Evolutionary conservation across 2,797 vertebrate genomes (phyloP), one percentile per base, ranked within the genome.

Genomic region (Coreius guichenoti): DNA sequence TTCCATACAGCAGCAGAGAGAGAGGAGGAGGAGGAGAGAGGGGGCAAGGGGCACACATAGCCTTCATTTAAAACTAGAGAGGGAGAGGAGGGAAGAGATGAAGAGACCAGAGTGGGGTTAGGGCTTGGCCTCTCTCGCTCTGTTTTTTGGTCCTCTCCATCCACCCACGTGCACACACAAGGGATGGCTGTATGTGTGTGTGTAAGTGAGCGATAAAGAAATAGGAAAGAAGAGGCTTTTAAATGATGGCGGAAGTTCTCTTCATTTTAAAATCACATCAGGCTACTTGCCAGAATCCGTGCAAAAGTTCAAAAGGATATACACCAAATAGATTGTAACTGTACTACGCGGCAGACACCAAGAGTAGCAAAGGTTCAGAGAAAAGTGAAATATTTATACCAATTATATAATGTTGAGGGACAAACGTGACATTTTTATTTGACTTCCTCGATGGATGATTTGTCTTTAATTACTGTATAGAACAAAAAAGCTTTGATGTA

Each of bases 101-200:
- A 92, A 94, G 91, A 92, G 91, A 92, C 86, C 85, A 81, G 87
- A 85, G 81, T 79, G 93, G 89, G 89, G 92, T 89, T 89, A 92
- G 91, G 92, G 91, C 31, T 93, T 93, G 90, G 87, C 88, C 67
- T 85, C 81, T 89, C 83, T 90, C 70, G 70, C 76, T 92, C 77
- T 85, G 93, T 94, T 92, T 84, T 93, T 92, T 91, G 90, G 94
- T 93, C 92, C 94, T 93, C 93, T 93, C 92, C 91, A 94, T 94
- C 95, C 94, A 94, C 95, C 95, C 94, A 95, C 94, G 90, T 92
- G 92, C 86, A 87, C 91, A 92, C 89, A 51, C 91, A 90, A 89
- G 92, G 91, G 93, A 94, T 91, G 92, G 90, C 90, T 90, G 85
- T 61, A 87, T 91, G 82, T 88, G 80, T 72, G 77, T 85, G 76